These are phyloP conservation scores for Dissostichus mawsoni DNA, from an alignment of 2,113 vertebrate species.

Conservation along the genomic window DNA sequence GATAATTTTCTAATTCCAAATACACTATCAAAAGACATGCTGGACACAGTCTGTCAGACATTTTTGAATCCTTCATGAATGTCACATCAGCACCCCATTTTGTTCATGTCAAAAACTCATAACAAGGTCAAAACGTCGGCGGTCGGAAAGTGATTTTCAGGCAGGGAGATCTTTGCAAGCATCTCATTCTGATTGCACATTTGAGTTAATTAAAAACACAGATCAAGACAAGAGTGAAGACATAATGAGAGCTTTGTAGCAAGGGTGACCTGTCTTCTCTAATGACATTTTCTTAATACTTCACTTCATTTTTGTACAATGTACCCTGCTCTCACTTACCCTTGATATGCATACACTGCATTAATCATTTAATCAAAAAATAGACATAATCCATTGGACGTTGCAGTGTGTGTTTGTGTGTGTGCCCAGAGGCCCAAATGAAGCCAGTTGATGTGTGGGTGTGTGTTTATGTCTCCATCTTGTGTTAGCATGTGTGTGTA, in stretches of 20 bases:
- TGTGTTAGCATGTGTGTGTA: constrained; percentile 36
- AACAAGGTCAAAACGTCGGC: not conserved
- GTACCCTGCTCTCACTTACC: no score
- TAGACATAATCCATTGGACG: no score
- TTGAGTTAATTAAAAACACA: constrained; percentile 22
- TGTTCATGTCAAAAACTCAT: not conserved
- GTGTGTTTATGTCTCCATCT: constrained; percentile 57
- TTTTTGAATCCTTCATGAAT: no score
- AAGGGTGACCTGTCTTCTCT: constrained; percentile 5
- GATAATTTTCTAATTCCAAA: no score
- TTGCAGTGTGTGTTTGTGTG: not conserved
- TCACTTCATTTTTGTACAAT: not conserved
- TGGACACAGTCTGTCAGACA: no score
- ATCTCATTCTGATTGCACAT: constrained; percentile 10
- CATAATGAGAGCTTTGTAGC: constrained; percentile 19
- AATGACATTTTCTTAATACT: not conserved
- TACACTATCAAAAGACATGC: no score
- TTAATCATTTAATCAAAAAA: not conserved
- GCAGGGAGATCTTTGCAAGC: not conserved
- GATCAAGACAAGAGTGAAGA: constrained; percentile 24
- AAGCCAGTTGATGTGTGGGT: constrained; percentile 6
- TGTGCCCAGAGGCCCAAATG: constrained; percentile 9
- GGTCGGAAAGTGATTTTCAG: not conserved
- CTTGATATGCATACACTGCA: not conserved
- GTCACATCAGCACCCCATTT: not conserved